Percentiles rank a stretch among this genome's conserved stretches.
These are phyloP conservation scores for Nebria ingens DNA, from an alignment of 1,140 invertebrate species.

Conservation along the genomic window DNA sequence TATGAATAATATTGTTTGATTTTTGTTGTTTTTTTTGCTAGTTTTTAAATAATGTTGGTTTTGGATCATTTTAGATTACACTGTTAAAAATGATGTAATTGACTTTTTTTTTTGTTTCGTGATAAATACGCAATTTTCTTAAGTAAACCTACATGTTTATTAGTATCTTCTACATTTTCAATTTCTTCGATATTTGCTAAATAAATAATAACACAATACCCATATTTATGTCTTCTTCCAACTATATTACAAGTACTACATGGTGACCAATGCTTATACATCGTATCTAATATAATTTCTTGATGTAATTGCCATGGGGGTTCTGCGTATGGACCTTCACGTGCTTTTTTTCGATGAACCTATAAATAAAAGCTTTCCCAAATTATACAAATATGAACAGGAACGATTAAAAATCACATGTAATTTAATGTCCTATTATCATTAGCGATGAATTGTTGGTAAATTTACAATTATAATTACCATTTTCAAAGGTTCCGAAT, in stretches of 20 bases:
- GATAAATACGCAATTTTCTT: too few species aligned
- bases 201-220: conserved; percentile 42
- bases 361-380: conserved; percentile 11
- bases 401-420: not conserved
- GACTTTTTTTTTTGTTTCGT: too few species aligned
- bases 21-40: too few species aligned
- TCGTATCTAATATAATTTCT: conserved; percentile 32
- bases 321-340: conserved; percentile 23
- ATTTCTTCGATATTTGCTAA: not conserved
- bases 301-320: conserved; percentile 21
- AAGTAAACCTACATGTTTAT: too few species aligned
- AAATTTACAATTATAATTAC: conserved; percentile 13
- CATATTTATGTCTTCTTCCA: conserved; percentile 41
- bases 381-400: not conserved
- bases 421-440: not conserved
- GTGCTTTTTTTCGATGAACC: conserved; percentile 28
- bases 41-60: too few species aligned
- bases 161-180: too few species aligned
- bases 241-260: conserved; percentile 49
- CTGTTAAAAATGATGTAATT: too few species aligned
- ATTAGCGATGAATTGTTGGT: not conserved
- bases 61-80: too few species aligned
- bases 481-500: conserved; percentile 22
- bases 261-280: conserved; percentile 48
- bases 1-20: too few species aligned